These are phyloP conservation scores for Brachionus koreanus DNA, from an alignment of 1,140 invertebrate species.

Conservation along the genomic window DNA sequence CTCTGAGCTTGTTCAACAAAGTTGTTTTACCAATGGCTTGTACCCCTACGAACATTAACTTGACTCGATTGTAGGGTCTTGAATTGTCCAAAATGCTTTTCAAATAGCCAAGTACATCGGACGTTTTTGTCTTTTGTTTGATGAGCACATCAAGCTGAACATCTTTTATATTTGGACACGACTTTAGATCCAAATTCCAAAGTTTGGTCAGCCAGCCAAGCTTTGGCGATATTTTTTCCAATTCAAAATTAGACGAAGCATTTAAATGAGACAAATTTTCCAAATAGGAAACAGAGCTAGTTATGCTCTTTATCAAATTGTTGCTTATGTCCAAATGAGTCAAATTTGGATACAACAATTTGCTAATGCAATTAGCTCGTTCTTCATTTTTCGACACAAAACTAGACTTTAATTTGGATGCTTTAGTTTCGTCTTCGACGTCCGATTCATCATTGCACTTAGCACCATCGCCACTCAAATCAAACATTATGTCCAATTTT, in stretches of 20 bases:
- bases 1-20: slow-evolving; percentile 76
- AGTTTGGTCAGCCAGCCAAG: slow-evolving; percentile 85
- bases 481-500: slow-evolving; percentile 13
- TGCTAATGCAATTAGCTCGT: background rate
- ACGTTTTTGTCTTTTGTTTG: slow-evolving; percentile 82
- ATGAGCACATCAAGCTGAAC: slow-evolving; percentile 61
- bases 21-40: slow-evolving; percentile 92
- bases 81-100: slow-evolving; percentile 72
- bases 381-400: slow-evolving; percentile 59
- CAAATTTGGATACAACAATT: slow-evolving; percentile 83
- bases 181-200: slow-evolving; percentile 89
- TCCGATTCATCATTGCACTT: slow-evolving; percentile 64
- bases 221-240: slow-evolving; percentile 72
- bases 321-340: slow-evolving; percentile 90
- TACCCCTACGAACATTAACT: slow-evolving; percentile 93
- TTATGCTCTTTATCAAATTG: slow-evolving; percentile 75
- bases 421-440: background rate
- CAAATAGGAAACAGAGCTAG: slow-evolving; percentile 77
- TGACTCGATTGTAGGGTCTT: slow-evolving; percentile 87
- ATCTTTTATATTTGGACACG: slow-evolving; percentile 79
- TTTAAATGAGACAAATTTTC: slow-evolving; percentile 86
- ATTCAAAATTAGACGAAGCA: slow-evolving; percentile 71
- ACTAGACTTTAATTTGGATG: background rate
- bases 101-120: slow-evolving; percentile 91
- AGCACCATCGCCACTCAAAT: slow-evolving; percentile 49